These are phyloP conservation scores for Megalopta genalis DNA, from an alignment of 1,140 invertebrate species.

Conservation along the genomic window DNA sequence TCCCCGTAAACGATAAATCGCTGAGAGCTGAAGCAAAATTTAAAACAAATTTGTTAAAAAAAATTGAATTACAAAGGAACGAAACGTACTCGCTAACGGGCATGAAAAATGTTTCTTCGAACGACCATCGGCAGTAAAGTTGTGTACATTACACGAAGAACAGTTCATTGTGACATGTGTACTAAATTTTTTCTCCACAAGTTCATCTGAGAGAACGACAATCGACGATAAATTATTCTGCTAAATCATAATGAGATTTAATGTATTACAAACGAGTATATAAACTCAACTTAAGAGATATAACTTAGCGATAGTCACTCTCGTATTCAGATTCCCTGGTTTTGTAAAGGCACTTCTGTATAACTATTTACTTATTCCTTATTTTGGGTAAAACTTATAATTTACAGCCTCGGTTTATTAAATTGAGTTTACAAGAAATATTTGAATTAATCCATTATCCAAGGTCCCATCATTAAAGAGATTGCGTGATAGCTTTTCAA, in stretches of 20 bases:
- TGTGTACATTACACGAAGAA: conserved; percentile 64
- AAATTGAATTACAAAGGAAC: conserved; percentile 41
- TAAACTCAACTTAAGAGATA: conserved; percentile 26
- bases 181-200: conserved; percentile 45
- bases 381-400: conserved; percentile 56
- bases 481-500: conserved; percentile 27
- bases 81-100: conserved; percentile 32
- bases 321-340: conserved; percentile 61
- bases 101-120: conserved; percentile 63
- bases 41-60: conserved; percentile 32
- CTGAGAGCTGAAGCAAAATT: conserved; percentile 40
- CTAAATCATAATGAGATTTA: conserved; percentile 32
- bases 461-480: conserved; percentile 42
- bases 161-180: conserved; percentile 51
- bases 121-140: conserved; percentile 66
- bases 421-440: conserved; percentile 42
- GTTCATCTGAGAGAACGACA: conserved; percentile 58
- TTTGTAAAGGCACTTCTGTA: conserved; percentile 74
- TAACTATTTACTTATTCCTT: conserved; percentile 54
- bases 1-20: conserved; percentile 22
- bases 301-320: conserved; percentile 47
- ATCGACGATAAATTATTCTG: conserved; percentile 40
- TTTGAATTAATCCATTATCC: conserved; percentile 34
- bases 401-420: conserved; percentile 60
- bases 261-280: conserved; percentile 26